phyloP scores from a whole-genome alignment of 1,140 invertebrate species.

The Zaprionus gabonicus region DNA sequence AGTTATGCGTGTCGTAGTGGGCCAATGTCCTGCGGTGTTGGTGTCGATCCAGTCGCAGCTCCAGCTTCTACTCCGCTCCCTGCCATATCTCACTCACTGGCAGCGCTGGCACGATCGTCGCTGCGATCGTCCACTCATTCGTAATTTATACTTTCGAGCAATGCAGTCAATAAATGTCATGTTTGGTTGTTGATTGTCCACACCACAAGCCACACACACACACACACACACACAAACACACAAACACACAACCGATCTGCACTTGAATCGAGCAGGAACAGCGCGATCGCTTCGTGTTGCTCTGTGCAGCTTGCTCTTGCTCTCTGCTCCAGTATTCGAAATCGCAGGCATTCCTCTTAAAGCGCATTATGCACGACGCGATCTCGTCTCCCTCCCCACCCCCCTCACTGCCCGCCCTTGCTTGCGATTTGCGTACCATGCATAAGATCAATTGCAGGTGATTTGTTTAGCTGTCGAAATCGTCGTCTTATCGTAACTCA shows the following conservation, averaged over 20 bases:
- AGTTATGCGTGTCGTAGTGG: conserved; percentile 67
- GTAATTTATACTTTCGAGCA: conserved; percentile 79
- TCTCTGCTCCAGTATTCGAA: conserved; percentile 75
- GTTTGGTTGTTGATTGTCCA: conserved; percentile 81
- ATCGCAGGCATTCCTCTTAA: conserved; percentile 78
- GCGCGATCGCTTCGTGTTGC: neutral
- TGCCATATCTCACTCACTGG: conserved; percentile 24
- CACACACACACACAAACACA: conserved; percentile 7
- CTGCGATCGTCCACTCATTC: conserved; percentile 45
- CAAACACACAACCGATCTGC: conserved; percentile 13
- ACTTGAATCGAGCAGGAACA: neutral
- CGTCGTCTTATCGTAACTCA: conserved; percentile 85
- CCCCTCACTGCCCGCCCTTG: neutral
- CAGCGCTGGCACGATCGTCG: conserved; percentile 17
- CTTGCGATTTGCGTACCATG: conserved; percentile 70
- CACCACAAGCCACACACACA: conserved; percentile 49
- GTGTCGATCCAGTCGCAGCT: conserved; percentile 17
- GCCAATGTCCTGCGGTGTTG: conserved; percentile 70
- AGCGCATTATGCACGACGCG: conserved; percentile 54
- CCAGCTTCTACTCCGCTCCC: conserved; percentile 12
- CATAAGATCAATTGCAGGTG: conserved; percentile 84
- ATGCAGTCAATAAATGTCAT: conserved; percentile 83
- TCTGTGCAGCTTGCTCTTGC: neutral
- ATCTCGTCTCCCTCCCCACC: neutral
- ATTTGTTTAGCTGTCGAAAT: conserved; percentile 85